Base-by-base conservation (phyloP, 2,113 vertebrate species). In the Centropristis striata region DNA sequence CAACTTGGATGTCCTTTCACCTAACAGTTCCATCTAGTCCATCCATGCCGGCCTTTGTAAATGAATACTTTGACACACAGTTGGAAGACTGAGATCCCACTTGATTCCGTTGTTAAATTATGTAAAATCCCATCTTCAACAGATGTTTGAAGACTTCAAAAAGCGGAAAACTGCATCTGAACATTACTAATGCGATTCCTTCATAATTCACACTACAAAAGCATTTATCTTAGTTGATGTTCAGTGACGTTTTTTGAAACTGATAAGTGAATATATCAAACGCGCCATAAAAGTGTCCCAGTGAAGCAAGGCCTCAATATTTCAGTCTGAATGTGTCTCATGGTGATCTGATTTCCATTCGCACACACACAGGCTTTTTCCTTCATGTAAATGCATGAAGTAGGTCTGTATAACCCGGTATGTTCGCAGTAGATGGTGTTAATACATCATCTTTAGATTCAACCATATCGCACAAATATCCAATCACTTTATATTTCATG, bases 131-230 rank as follows among this genome's bases (percentile, higher is more conserved):
- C 55, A 80, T 79, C 64, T 92, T 80, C 85, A 86, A 87, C 83
- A 85, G 61, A 90, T 88, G 84, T 92, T 91, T 89, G 86, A 92
- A 92, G 59, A 79, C 75, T 81, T 85, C 42, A 90, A 90, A 92
- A 78, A 84, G 55, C 20, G 37, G 50, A 69, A 91, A 83, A 91
- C 87, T 81, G 63, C 71, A 85, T 91, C 89, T 80, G 86, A 93
- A 89, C 87, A 91, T 86, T 79, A 54, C 73, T 87, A 79, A 88
- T 82, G 78, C 47, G 81, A 64, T 74, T 65, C 47, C 51, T 86
- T 87, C 73, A 88, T 78, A 82, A 78, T 88, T 89, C 58, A 86
- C 59, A 78, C 75, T 70, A 80, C 58, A 81, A 88, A 87, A 82
- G 68, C 55, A 77, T 84, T 83, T 64, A 82, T 71, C 66, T 84